Base-by-base conservation (phyloP, 2,888 invertebrate species). In the Oxycera nigricornis region DNA sequence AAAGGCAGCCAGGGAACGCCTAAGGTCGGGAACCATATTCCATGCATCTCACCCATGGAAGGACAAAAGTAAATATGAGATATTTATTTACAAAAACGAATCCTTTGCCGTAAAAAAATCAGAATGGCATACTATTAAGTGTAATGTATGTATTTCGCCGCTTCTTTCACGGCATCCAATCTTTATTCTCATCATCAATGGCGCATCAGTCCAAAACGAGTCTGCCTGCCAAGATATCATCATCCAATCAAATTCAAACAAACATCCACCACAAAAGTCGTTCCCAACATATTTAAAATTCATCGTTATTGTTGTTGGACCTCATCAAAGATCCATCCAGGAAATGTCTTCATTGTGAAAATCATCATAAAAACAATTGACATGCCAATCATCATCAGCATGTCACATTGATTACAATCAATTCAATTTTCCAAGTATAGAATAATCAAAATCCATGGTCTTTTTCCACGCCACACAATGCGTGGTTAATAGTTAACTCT, bases 341-440 rank as follows among this genome's bases (percentile, higher is more conserved):
- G 70, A 70, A 70, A 70, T 70, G 70, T 70, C 70, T 70, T 70
- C 55, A 70, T 70, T 52, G 70, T 52, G 52, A 65, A 70, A 70
- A 70, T 70, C 70, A 70, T 52, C 70, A 70, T 70, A 70, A 70
- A 31, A 70, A 30, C 65, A 65, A 65, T 70, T 52, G 70, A 70
- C 70, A 70, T 70, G 52, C 52, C 70, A 70, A 70, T 70, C 70
- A 70, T 31, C 39, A 35, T n/a, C n/a, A 70, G 22, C 30, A 52
- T 52, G 41, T 52, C 55, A 70, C 52, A 41, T 24, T 41, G 55
- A 70, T 70, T 46, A 31, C 52, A 20, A 55, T 70, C 70, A 70
- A 55, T 52, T 70, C 52, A 70, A 70, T 55, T 57, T 70, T 70
- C 55, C 70, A 52, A 52, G 70, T 55, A 52, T 6, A 17, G 70